Conservation (phyloP, 2,797 vertebrate genomes). For the Natrix natrix region DNA sequence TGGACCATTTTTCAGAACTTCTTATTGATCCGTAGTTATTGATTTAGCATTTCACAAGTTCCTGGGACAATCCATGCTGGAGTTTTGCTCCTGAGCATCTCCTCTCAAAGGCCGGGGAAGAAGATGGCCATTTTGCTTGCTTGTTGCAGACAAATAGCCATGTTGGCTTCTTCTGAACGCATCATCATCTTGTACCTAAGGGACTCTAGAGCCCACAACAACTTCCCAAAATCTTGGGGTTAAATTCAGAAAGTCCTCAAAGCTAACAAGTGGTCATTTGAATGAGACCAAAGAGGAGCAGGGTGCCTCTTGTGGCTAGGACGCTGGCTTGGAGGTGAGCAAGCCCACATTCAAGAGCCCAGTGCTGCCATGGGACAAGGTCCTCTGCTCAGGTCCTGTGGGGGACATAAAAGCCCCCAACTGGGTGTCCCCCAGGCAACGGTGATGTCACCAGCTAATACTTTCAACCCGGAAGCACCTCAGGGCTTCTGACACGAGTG, state of each 20-base stretch:
- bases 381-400: neutral
- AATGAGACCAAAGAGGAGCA: neutral
- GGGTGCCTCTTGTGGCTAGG: neutral
- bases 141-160: neutral
- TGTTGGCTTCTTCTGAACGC: neutral
- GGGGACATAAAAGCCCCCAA: too few relatives aligned
- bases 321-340: neutral
- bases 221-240: neutral
- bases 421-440: neutral
- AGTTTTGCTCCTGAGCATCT: neutral
- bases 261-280: neutral
- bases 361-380: neutral
- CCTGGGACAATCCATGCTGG: neutral
- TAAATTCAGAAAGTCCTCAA: neutral
- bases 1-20: neutral
- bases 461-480: neutral
- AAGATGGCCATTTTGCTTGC: neutral
- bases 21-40: neutral
- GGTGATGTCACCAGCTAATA: neutral
- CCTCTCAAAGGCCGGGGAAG: neutral
- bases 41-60: neutral
- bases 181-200: neutral
- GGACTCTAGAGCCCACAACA: neutral
- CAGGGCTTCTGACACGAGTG: neutral
- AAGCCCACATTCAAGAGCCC: neutral